Percentiles rank a stretch among this genome's conserved stretches.
phyloP scores from a whole-genome alignment of 2,113 vertebrate species.

The Sebastes schlegelii region DNA sequence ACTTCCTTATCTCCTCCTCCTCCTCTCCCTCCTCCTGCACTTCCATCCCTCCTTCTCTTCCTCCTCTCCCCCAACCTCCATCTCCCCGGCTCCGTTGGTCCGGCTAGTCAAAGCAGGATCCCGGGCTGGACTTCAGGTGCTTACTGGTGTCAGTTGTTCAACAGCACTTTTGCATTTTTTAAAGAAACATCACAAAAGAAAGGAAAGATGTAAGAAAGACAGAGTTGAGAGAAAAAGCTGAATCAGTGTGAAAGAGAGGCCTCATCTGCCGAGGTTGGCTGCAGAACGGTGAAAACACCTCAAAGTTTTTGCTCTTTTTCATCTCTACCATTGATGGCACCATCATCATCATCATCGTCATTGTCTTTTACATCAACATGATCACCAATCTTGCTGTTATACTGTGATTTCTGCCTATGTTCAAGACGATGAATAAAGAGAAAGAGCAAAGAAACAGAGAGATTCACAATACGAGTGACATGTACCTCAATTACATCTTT shows the following conservation, averaged over 20 bases:
- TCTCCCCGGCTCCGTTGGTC: constrained; percentile 55
- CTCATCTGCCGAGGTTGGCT: constrained; percentile 50
- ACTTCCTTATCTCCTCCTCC: constrained; percentile 41
- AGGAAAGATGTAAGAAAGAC: constrained; percentile 72
- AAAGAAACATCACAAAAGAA: constrained; percentile 66
- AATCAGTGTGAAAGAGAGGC: constrained; percentile 53
- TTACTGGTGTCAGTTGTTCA: constrained; percentile 71
- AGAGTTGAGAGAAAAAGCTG: constrained; percentile 63
- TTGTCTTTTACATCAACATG: constrained; percentile 62
- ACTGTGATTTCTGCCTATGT: constrained; percentile 78
- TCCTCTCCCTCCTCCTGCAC: constrained; percentile 50
- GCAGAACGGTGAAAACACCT: constrained; percentile 53
- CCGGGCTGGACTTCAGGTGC: constrained; percentile 71
- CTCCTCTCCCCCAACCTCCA: constrained; percentile 45
- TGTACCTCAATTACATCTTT: constrained; percentile 48
- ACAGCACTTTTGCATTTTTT: constrained; percentile 71
- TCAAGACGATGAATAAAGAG: constrained; percentile 83
- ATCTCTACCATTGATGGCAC: constrained; percentile 59
- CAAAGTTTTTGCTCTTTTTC: constrained; percentile 63
- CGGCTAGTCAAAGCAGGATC: constrained; percentile 59
- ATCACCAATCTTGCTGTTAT: constrained; percentile 66
- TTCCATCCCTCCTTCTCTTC: constrained; percentile 59
- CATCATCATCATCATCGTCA: constrained; percentile 51
- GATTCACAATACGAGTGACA: constrained; percentile 51
- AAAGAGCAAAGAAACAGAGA: constrained; percentile 73